phyloP scores from a whole-genome alignment of 2,797 vertebrate genomes.

The Leptoclinus maculatus region DNA sequence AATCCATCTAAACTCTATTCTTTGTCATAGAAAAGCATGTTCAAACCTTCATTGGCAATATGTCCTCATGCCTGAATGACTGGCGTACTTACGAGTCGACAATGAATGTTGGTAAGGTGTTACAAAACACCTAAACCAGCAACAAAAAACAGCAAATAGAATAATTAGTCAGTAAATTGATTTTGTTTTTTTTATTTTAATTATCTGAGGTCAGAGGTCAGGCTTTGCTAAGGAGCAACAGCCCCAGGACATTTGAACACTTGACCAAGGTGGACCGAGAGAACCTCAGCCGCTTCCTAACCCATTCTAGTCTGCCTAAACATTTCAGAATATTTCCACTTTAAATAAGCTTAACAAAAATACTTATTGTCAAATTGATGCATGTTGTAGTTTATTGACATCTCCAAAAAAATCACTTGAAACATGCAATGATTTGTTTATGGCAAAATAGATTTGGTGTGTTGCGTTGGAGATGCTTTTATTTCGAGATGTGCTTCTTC shows the following conservation, averaged over 20 bases:
- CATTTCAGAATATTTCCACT: neutral
- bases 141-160: neutral
- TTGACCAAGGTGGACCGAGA: neutral
- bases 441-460: neutral
- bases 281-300: neutral
- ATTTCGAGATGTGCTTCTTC: slow-evolving; percentile 14
- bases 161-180: neutral
- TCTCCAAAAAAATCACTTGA: neutral
- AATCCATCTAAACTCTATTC: neutral
- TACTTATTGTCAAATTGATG: neutral
- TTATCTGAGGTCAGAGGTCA: neutral
- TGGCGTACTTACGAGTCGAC: neutral
- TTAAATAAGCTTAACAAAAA: neutral
- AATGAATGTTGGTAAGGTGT: neutral
- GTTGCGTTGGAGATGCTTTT: slow-evolving; percentile 4
- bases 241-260: neutral
- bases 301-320: neutral
- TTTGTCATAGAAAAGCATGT: neutral
- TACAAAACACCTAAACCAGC: no score
- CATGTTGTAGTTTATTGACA: slow-evolving; percentile 6
- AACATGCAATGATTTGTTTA: slow-evolving; percentile 2
- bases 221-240: neutral
- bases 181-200: neutral
- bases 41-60: neutral
- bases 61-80: neutral